Conservation (phyloP, 2,888 invertebrate species). For the Philopedon plagiatum region DNA sequence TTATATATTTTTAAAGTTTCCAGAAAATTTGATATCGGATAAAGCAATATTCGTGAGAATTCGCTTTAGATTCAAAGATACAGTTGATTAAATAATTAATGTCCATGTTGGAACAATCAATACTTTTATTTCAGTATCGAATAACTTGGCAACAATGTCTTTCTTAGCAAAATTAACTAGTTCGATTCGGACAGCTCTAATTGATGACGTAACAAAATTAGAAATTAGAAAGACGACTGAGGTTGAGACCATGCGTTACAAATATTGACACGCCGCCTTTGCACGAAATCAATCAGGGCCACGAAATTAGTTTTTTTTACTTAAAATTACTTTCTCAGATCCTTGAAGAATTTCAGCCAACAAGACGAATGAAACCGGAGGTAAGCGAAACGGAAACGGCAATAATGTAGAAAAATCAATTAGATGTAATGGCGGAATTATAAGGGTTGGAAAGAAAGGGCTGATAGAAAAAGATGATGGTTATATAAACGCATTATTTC, state of each 20-base stretch:
- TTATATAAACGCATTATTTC: too few species aligned
- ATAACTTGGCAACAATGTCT: constrained; percentile 1
- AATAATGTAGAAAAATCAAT: constrained; percentile 10
- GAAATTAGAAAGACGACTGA: constrained; percentile 23
- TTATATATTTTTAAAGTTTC: too few species aligned
- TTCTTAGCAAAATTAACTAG: constrained; percentile 16
- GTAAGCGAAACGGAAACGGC: neutral
- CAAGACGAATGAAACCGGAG: constrained; percentile 2
- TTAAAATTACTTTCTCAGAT: neutral
- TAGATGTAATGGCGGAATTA: constrained; percentile 2
- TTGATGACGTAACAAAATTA: constrained; percentile 36
- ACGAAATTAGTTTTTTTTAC: constrained; percentile 28
- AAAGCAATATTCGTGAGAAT: too few species aligned
- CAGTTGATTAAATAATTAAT: too few species aligned
- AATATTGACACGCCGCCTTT: constrained; percentile 28
- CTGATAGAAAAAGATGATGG: too few species aligned
- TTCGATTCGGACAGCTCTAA: constrained; percentile 20
- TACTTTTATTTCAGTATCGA: neutral
- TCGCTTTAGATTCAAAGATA: too few species aligned
- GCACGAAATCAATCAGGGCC: constrained; percentile 28
- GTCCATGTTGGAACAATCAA: too few species aligned
- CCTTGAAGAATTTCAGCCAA: neutral
- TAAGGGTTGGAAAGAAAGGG: neutral
- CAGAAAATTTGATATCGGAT: too few species aligned
- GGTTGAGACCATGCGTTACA: constrained; percentile 30